These are phyloP conservation scores for Tetropium fuscum DNA, from an alignment of 2,888 invertebrate species.

Conservation along the genomic window DNA sequence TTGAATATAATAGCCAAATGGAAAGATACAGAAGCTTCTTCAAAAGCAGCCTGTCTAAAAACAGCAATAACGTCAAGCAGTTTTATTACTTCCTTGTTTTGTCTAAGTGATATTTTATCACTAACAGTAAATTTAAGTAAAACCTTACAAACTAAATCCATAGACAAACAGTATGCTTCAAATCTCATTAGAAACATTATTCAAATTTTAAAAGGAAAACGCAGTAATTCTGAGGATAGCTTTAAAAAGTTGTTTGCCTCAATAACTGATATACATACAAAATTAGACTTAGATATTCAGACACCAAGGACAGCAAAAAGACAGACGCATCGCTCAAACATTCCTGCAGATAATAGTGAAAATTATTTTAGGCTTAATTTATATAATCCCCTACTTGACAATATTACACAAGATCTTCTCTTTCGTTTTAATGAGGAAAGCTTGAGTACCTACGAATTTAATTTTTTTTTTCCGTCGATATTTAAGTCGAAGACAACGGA, in stretches of 20 bases:
- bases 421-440: constrained; percentile 11
- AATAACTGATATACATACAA: too few relatives aligned
- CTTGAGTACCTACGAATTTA: too few relatives aligned
- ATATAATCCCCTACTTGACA: constrained; percentile 13
- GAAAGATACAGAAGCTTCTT: constrained; percentile 9
- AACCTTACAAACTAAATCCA: neutral
- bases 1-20: constrained; percentile 13
- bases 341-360: neutral
- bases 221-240: too few relatives aligned
- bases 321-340: neutral
- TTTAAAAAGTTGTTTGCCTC: too few relatives aligned
- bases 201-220: neutral
- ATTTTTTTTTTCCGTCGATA: too few relatives aligned
- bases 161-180: neutral
- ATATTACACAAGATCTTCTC: neutral
- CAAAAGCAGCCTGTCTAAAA: neutral
- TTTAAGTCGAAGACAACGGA: too few relatives aligned
- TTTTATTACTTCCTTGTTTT: neutral
- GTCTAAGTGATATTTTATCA: neutral
- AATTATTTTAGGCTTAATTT: neutral
- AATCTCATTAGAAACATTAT: neutral
- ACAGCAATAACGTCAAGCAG: neutral
- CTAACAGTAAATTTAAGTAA: constrained; percentile 10
- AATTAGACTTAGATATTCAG: too few relatives aligned
- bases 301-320: neutral